Evolutionary conservation across 2,113 vertebrate genomes (phyloP).

Genomic region (Hyaena hyaena): DNA sequence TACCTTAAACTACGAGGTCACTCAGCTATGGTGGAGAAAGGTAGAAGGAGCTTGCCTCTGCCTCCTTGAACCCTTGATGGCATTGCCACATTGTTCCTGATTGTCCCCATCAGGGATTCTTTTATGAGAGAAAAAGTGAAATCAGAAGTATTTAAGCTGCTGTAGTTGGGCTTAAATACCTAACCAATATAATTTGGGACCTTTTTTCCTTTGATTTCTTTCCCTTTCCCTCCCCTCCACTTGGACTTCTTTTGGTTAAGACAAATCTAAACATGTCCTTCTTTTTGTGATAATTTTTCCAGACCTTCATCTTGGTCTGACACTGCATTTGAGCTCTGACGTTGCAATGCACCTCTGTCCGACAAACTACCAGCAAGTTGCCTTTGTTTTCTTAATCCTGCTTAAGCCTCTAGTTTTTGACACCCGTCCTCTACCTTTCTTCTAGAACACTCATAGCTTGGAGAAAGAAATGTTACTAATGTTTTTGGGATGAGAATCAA

Average conservation of each 20-base stretch:
- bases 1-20: background rate
- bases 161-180: background rate
- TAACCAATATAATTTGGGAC: background rate
- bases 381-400: background rate
- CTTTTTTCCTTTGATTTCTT: background rate
- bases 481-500: background rate
- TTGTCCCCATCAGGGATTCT: background rate
- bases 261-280: background rate
- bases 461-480: background rate
- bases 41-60: background rate
- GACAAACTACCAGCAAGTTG: accelerated
- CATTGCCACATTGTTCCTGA: background rate
- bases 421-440: background rate
- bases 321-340: background rate
- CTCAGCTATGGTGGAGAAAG: background rate
- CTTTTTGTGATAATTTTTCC: background rate
- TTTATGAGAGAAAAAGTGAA: background rate
- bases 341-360: background rate
- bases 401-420: background rate
- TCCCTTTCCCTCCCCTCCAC: background rate
- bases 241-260: background rate
- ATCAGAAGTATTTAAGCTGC: background rate
- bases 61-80: background rate
- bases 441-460: background rate
- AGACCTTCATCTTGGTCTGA: background rate